Evolutionary conservation across 2,113 vertebrate genomes (phyloP).

Genomic region (Passer montanus): DNA sequence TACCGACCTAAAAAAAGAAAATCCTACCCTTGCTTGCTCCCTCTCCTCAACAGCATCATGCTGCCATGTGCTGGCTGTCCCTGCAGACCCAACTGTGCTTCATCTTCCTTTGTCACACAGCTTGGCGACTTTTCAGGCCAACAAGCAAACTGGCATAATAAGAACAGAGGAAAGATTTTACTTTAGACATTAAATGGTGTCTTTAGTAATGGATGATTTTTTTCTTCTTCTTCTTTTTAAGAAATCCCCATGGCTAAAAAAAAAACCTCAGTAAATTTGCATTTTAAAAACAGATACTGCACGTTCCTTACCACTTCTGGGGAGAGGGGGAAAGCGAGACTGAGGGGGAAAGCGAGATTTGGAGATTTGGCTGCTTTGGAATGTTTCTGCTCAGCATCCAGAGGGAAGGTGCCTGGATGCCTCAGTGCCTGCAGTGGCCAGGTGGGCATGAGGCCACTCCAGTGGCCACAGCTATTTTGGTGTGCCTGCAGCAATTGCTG

Average conservation of each 20-base stretch:
- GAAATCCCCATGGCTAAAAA: rapidly evolving
- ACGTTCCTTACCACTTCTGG: background rate
- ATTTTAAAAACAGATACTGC: background rate
- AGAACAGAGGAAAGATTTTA: background rate
- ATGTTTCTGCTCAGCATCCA: background rate
- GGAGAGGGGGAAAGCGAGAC: background rate
- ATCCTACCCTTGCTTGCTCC: background rate
- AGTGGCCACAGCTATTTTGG: background rate
- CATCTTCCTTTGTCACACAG: background rate
- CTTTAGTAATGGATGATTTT: background rate
- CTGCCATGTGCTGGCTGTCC: background rate
- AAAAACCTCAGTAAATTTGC: background rate
- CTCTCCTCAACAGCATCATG: background rate
- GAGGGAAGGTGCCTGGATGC: background rate
- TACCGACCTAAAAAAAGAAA: background rate
- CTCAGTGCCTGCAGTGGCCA: background rate
- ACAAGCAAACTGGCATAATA: background rate
- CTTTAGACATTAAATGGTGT: background rate
- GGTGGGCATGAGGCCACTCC: background rate
- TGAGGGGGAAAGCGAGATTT: background rate
- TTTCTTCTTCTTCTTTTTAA: background rate
- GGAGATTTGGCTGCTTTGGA: background rate
- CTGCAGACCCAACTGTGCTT: background rate
- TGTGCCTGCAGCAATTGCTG: background rate
- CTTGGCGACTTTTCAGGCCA: background rate